Conservation (phyloP, 2,888 invertebrate species). For the Lasioglossum figueresi region DNA sequence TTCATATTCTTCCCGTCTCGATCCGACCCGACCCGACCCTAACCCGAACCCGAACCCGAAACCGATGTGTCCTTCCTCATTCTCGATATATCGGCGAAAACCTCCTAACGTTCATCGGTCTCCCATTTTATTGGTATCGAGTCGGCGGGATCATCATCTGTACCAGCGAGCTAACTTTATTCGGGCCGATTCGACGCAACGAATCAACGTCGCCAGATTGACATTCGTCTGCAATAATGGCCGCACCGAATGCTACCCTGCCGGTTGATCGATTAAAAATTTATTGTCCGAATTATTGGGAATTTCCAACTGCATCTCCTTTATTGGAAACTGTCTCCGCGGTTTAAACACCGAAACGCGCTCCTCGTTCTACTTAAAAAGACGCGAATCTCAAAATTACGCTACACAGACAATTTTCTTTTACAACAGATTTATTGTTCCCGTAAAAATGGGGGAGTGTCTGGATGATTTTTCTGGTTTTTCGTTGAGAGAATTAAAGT, state of each 20-base stretch:
- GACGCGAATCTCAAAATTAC: too few relatives aligned
- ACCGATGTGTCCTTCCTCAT: not conserved
- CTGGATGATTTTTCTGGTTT: not conserved
- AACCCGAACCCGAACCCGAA: not conserved
- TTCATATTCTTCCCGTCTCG: conserved; percentile 14
- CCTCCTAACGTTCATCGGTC: not conserved
- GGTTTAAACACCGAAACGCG: not conserved
- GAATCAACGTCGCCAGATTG: conserved; percentile 2
- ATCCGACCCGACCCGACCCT: not conserved
- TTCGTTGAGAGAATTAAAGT: not conserved
- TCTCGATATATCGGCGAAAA: not conserved
- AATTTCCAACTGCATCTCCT: not conserved
- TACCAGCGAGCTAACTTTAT: not conserved
- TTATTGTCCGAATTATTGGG: conserved; percentile 2
- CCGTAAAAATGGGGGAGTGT: not conserved
- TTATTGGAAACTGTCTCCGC: not conserved
- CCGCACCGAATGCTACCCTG: not conserved
- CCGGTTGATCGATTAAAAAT: not conserved
- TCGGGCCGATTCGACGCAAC: not conserved
- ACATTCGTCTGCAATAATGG: conserved; percentile 1
- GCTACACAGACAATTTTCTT: not conserved
- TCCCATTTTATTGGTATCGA: conserved; percentile 7
- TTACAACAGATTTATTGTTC: not conserved
- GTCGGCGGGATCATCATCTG: not conserved
- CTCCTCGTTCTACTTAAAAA: not conserved